A percentile compares a stretch with the other conserved stretches of the same genome.
These are phyloP conservation scores for Pegoplata infirma DNA, from an alignment of 2,888 invertebrate genomes.

Conservation along the genomic window DNA sequence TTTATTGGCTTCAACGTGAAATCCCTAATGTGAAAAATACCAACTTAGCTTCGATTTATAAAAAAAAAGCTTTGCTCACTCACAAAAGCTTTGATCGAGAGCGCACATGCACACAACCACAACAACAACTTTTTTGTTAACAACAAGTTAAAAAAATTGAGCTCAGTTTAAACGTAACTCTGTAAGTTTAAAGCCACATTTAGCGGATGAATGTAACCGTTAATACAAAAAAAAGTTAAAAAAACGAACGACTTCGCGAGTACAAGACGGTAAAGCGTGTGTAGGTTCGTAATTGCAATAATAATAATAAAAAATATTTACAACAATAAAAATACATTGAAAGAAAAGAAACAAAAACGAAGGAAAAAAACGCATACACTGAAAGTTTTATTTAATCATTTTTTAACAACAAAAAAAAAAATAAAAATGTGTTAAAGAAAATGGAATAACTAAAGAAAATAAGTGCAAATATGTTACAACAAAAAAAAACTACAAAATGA, in stretches of 20 bases:
- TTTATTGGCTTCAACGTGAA: too few species aligned
- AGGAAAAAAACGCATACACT: not conserved
- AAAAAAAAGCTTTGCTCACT: not conserved
- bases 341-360: not conserved
- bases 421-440: not conserved
- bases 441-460: not conserved
- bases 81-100: not conserved
- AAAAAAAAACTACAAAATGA: not conserved
- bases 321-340: slow-evolving; percentile 7
- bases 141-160: slow-evolving; percentile 27
- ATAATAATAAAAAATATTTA: not conserved
- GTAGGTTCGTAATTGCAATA: slow-evolving; percentile 10
- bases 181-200: slow-evolving; percentile 61
- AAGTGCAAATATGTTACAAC: not conserved
- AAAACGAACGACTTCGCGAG: slow-evolving; percentile 32
- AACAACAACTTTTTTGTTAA: not conserved
- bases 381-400: not conserved
- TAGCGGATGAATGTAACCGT: slow-evolving; percentile 57
- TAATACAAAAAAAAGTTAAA: too few species aligned
- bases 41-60: too few species aligned
- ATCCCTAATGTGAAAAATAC: too few species aligned
- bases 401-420: not conserved
- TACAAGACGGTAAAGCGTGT: slow-evolving; percentile 24
- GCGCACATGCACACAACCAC: not conserved
- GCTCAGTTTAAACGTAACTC: slow-evolving; percentile 62